Conservation (phyloP, 1,140 invertebrate genomes). For the Arion vulgaris region DNA sequence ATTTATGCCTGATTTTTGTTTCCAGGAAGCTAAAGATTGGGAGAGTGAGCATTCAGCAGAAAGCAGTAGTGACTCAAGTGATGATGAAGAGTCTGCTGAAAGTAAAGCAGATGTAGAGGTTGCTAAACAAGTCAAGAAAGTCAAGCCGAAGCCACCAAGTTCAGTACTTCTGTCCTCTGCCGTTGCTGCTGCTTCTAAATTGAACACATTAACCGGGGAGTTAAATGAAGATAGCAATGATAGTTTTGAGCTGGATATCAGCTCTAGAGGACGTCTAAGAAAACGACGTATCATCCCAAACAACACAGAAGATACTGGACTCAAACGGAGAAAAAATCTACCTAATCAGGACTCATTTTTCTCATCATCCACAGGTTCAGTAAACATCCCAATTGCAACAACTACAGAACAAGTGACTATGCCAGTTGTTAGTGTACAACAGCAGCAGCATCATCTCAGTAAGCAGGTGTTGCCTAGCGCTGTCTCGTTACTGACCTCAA, state of each 20-base stretch:
- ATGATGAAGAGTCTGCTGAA: conserved; percentile 40
- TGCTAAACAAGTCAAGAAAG: neutral
- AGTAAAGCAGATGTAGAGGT: conserved; percentile 23
- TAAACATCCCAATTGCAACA: neutral
- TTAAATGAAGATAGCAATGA: conserved; percentile 32
- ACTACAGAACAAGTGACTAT: neutral
- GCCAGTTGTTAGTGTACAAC: too few relatives aligned
- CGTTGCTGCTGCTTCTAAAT: conserved; percentile 13
- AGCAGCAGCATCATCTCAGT: too few relatives aligned
- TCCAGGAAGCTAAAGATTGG: conserved; percentile 36
- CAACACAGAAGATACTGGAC: conserved; percentile 59
- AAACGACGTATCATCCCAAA: conserved; percentile 67
- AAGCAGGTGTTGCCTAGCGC: neutral
- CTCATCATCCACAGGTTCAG: neutral
- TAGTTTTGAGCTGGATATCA: conserved; percentile 56
- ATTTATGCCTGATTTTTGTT: neutral
- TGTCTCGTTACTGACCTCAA: neutral
- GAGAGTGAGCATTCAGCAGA: conserved; percentile 41
- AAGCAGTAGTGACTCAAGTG: conserved; percentile 40
- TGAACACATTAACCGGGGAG: conserved; percentile 19
- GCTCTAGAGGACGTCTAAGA: conserved; percentile 63
- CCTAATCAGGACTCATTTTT: conserved; percentile 2
- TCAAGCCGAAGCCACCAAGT: neutral
- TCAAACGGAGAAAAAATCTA: conserved; percentile 49
- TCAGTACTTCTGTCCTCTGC: conserved; percentile 22